Conservation (phyloP, 2,797 vertebrate genomes). For the Avahi laniger region DNA sequence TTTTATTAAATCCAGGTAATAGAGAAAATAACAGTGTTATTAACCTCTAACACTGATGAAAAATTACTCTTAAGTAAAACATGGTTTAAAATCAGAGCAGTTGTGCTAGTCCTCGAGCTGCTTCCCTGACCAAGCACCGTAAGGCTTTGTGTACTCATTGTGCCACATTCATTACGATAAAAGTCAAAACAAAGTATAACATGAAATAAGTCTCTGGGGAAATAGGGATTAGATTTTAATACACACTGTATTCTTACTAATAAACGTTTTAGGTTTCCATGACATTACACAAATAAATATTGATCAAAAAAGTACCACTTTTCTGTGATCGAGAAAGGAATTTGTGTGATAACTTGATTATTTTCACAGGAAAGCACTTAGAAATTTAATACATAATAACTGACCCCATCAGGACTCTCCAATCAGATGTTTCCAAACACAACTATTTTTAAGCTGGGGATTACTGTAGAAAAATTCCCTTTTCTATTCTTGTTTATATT, state of each 20-base stretch:
- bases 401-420: neutral
- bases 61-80: conserved; percentile 80
- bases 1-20: conserved; percentile 84
- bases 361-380: conserved; percentile 20
- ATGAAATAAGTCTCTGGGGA: neutral
- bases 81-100: conserved; percentile 65
- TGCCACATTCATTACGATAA: neutral
- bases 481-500: neutral
- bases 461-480: neutral
- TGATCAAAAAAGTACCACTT: neutral
- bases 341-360: conserved; percentile 34
- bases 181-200: conserved; percentile 47
- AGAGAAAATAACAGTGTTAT: conserved; percentile 85
- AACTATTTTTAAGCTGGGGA: neutral
- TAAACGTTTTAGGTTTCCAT: conserved; percentile 3
- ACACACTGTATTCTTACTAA: neutral
- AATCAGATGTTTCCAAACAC: neutral
- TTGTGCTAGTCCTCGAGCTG: conserved; percentile 39
- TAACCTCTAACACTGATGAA: conserved; percentile 85
- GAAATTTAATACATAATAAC: neutral
- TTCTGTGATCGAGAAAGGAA: neutral
- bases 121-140: neutral
- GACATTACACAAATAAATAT: neutral
- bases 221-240: conserved; percentile 29
- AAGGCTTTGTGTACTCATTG: conserved; percentile 50